Evolutionary conservation across 1,140 invertebrate species (phyloP).

Genomic region (Capitella teleta): DNA sequence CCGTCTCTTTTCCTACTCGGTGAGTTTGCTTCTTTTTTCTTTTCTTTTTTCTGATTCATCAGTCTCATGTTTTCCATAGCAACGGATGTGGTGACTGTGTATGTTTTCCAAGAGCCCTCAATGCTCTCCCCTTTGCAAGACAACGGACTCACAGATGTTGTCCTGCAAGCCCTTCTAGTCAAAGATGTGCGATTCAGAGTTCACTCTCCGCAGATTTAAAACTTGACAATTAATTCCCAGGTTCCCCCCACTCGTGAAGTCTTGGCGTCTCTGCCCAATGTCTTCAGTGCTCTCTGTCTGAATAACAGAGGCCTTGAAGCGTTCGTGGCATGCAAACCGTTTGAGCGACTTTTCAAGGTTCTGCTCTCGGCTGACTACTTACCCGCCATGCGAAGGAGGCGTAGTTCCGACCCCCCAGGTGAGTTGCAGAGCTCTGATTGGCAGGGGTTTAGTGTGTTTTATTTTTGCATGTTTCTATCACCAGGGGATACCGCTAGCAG

Average conservation of each 20-base stretch:
- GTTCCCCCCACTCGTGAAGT: constrained; percentile 81
- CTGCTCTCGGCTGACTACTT: constrained; percentile 72
- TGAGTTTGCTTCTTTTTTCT: constrained; percentile 18
- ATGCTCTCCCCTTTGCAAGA: constrained; percentile 67
- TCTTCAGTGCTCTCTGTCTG: constrained; percentile 80
- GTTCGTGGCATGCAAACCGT: constrained; percentile 71
- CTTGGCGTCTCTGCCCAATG: constrained; percentile 75
- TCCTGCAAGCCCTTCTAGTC: constrained; percentile 70
- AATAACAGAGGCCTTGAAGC: constrained; percentile 70
- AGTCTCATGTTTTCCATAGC: constrained; percentile 44
- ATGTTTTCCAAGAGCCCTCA: constrained; percentile 86
- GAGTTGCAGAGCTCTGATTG: constrained; percentile 7
- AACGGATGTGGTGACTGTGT: constrained; percentile 81
- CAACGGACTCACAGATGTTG: constrained; percentile 78
- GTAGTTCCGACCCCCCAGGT: constrained; percentile 69
- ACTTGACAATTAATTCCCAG: constrained; percentile 26
- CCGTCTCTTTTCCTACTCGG: constrained; percentile 72
- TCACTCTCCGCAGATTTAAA: neutral
- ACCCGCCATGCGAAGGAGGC: constrained; percentile 69
- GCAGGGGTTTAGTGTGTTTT: neutral
- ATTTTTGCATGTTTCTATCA: constrained; percentile 4
- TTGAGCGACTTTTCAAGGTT: constrained; percentile 67
- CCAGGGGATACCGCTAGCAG: constrained; percentile 70
- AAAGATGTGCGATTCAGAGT: constrained; percentile 56
- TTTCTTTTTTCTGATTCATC: neutral